These are phyloP conservation scores for Alloscopus bannaensis DNA, from an alignment of 2,888 invertebrate species.

Conservation along the genomic window DNA sequence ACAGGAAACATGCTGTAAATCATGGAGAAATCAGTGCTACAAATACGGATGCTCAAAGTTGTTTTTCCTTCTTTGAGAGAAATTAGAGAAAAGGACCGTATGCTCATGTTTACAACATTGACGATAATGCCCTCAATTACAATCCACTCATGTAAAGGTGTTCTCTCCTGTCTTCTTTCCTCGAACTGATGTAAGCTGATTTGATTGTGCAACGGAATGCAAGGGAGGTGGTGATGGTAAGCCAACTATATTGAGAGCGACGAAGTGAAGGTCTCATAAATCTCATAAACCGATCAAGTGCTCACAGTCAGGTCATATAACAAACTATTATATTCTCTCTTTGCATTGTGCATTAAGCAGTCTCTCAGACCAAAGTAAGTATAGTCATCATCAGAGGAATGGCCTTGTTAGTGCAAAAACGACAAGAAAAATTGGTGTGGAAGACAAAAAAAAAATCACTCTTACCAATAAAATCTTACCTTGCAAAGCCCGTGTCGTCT, in stretches of 20 bases:
- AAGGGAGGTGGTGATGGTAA: constrained; percentile 4
- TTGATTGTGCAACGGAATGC: constrained; percentile 15
- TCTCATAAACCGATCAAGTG: constrained; percentile 55
- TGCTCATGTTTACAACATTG: too few species aligned
- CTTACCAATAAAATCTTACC: constrained; percentile 50
- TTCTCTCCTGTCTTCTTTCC: too few species aligned
- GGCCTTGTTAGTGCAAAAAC: constrained; percentile 50
- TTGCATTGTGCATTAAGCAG: neutral
- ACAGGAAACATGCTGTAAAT: too few species aligned
- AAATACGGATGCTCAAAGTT: too few species aligned
- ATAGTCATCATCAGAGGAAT: constrained; percentile 37
- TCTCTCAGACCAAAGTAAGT: neutral
- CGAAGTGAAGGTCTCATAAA: constrained; percentile 44
- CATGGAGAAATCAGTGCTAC: too few species aligned
- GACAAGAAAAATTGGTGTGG: constrained; percentile 18
- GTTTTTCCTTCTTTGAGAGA: too few species aligned
- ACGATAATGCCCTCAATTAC: too few species aligned
- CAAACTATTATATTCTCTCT: neutral
- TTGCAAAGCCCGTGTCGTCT: constrained; percentile 10
- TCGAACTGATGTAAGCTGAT: too few species aligned
- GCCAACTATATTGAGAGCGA: too few species aligned
- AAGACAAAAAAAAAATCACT: constrained; percentile 38
- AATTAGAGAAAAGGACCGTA: too few species aligned
- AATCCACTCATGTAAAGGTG: too few species aligned
- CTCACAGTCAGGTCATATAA: constrained; percentile 14